Evolutionary conservation across 2,113 vertebrate genomes (phyloP), one percentile per base, ranked within the genome.

Genomic region (Colius striatus): DNA sequence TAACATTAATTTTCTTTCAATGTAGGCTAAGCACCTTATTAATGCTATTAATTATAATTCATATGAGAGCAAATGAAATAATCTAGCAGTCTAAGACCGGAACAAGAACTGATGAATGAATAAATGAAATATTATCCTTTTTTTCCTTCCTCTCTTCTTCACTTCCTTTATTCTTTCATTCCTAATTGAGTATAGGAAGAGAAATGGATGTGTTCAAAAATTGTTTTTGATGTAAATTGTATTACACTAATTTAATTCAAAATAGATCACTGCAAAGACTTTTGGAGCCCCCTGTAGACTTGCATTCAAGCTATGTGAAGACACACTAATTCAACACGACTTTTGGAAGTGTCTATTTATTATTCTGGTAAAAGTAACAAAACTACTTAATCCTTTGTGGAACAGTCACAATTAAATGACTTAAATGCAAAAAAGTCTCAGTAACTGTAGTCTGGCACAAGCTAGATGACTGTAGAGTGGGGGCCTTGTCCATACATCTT

Each of bases 1-100:
- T 95, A 94, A 88, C 17, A 88, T 96, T 91, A 67, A 93, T 94
- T 96, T 95, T 93, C 63, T 88, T 94, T 84, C 88, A 94, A 11
- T 93, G 75, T 90, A 93, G 65, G 63, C 82, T 94, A 88, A 95
- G 72, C 55, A 94, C 68, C 90, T 93, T 86, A 91, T 95, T 95
- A 94, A 80, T 93, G 26, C 14, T 74, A 65, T 90, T 95, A 95
- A 93, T 96, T 90, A 61, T 74, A 88, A 87, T 77, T 94, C 72
- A 91, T 88, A 54, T 88, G 85, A 91, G 78, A 95, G 38, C 29
- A 95, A 72, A 89, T 94, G 55, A 90, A 94, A 91, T 88, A 91
- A 85, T 87, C 51, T 89, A 73, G 16, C 27, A 60, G 51, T 55
- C 74, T 79, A 73, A 90, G 93, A 95, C 70, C 71, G 26, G 71